Evolutionary conservation across 2,888 invertebrate species (phyloP), one percentile per base, ranked within the genome.

Genomic region (Tiliacea citrago): DNA sequence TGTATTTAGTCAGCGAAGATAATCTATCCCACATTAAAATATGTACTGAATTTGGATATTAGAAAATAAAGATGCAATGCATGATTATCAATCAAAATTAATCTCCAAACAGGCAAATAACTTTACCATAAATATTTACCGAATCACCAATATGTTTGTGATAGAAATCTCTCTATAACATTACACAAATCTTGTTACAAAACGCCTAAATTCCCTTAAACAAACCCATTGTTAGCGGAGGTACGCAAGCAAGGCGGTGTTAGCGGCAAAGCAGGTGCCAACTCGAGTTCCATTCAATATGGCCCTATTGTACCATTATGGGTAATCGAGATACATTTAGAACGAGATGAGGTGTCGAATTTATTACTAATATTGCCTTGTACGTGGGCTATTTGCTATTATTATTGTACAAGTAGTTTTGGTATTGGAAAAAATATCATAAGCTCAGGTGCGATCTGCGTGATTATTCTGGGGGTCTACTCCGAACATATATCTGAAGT

Each of bases 221-320:
- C 67, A 66, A 81, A 72, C 81, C 75, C 82, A 88, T 67, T 87
- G 84, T 81, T 70, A 51, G 70, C 49, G 85, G 88, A 78, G 88
- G 90, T 93, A 92, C 90, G 68, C 77, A 70, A 76, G 72, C 85
- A 81, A 87, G 89, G 88, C 89, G 87, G 89, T 90, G 89, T 89
- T 90, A 89, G 89, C 89, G 87, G 91, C 88, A 90, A 92, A 91
- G 90, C 93, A 94, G 93, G 93, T 94, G 93, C 91, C 92, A 92
- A 91, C 88, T 87, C 86, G 86, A 89, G 84, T 87, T 86, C 90
- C 87, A 92, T 94, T 94, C 90, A 93, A 92, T 92, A 89, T 88
- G 88, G 90, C 88, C 88, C 93, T 90, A 93, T 94, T 94, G 94
- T 94, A 89, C 94, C 94, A 92, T 94, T 94, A 94, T 92, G 91